These are phyloP conservation scores for Pygocentrus nattereri DNA, from an alignment of 2,797 vertebrate genomes.

Conservation along the genomic window DNA sequence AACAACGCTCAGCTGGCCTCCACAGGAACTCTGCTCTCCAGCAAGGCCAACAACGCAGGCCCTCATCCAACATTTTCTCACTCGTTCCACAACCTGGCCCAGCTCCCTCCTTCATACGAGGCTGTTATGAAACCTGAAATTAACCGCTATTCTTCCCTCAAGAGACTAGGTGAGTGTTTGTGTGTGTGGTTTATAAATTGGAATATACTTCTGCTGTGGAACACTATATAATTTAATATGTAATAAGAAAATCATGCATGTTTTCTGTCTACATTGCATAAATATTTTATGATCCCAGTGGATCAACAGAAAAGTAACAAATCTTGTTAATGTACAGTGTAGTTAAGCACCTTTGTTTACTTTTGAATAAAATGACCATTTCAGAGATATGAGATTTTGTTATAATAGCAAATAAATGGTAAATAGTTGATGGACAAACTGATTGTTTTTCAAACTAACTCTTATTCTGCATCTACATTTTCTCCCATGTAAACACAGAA, in stretches of 20 bases:
- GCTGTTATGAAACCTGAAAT: constrained; percentile 83
- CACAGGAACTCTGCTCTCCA: constrained; percentile 73
- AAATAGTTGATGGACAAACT: no score
- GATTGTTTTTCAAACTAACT: background rate
- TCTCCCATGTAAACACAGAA: constrained; percentile 71
- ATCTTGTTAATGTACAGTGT: background rate
- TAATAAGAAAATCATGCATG: no score
- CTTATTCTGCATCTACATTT: background rate
- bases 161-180: constrained; percentile 88
- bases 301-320: background rate
- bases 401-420: background rate
- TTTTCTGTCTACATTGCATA: background rate
- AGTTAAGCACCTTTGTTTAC: no score
- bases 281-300: background rate
- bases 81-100: constrained; percentile 92
- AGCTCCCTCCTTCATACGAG: constrained; percentile 89
- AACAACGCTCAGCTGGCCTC: constrained; percentile 81
- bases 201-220: background rate
- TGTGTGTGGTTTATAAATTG: background rate
- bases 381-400: background rate
- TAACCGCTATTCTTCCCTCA: constrained; percentile 89
- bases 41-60: constrained; percentile 75
- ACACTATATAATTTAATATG: background rate
- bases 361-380: no score
- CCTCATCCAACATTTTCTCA: constrained; percentile 82